phyloP scores from a whole-genome alignment of 2,113 vertebrate species.

The Silurus glanis region DNA sequence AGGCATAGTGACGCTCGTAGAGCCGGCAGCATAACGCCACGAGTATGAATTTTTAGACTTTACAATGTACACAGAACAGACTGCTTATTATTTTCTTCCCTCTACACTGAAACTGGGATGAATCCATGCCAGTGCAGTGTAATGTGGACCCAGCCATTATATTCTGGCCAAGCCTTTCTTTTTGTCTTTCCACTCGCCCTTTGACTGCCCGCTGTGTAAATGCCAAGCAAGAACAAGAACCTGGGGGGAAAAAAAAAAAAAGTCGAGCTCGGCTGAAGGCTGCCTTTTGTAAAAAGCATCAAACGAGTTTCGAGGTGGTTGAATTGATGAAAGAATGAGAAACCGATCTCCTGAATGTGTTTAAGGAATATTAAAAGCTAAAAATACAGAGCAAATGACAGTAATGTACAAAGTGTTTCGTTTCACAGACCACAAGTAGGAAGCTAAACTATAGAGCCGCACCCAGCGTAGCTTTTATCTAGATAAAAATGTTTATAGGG shows the following conservation, averaged over 20 bases:
- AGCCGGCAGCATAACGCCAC: constrained; percentile 3
- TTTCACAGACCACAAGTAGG: constrained; percentile 28
- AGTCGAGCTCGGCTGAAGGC: constrained; percentile 56
- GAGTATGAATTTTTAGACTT: background rate
- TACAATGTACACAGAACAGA: background rate
- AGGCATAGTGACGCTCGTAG: background rate
- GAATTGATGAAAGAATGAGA: background rate
- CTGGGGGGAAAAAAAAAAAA: constrained; percentile 29
- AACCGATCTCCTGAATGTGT: background rate
- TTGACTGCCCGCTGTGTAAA: constrained; percentile 51
- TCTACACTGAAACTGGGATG: background rate
- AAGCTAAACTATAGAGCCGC: background rate
- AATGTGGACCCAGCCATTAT: constrained; percentile 39
- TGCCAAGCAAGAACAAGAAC: constrained; percentile 53
- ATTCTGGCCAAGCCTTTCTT: constrained; percentile 21
- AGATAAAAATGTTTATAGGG: background rate
- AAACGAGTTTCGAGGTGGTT: constrained; percentile 18
- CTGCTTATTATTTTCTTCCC: constrained; percentile 12
- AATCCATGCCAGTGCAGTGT: constrained; percentile 19
- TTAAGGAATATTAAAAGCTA: background rate
- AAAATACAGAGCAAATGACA: background rate
- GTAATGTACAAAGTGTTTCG: background rate
- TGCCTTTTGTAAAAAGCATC: constrained; percentile 39
- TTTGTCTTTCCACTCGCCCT: constrained; percentile 47
- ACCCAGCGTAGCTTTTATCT: background rate